These are phyloP conservation scores for Drosophila mimetica DNA, from an alignment of 2,888 invertebrate genomes.

Conservation along the genomic window DNA sequence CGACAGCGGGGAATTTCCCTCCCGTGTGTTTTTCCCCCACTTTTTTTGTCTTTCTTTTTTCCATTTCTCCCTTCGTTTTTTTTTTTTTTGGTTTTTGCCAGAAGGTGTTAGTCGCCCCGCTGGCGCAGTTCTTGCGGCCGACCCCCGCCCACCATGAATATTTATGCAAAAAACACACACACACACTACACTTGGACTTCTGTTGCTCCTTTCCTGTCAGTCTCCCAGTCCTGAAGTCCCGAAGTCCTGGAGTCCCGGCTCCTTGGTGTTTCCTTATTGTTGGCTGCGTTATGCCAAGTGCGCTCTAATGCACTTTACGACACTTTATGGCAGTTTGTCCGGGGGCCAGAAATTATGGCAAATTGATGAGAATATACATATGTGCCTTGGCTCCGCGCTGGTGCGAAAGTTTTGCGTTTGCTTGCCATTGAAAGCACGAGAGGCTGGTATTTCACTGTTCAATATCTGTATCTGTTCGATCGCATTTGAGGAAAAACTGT, in stretches of 20 bases:
- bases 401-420: constrained; percentile 11
- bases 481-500: neutral
- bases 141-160: constrained; percentile 59
- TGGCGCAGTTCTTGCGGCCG: constrained; percentile 33
- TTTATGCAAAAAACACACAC: constrained; percentile 57
- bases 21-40: neutral
- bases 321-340: constrained; percentile 63
- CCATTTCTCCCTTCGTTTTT: neutral
- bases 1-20: constrained; percentile 19
- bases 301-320: constrained; percentile 78
- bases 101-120: constrained; percentile 64
- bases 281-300: constrained; percentile 59
- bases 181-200: constrained; percentile 7
- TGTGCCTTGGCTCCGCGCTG: constrained; percentile 23
- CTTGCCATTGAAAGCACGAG: constrained; percentile 6
- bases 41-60: neutral
- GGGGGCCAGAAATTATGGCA: constrained; percentile 49
- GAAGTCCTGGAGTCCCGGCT: constrained; percentile 35
- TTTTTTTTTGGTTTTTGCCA: constrained; percentile 9
- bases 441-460: neutral
- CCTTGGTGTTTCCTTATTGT: constrained; percentile 41
- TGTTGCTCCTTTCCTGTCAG: constrained; percentile 42
- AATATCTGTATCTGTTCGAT: neutral
- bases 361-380: constrained; percentile 57
- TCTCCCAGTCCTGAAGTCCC: constrained; percentile 36